Evolutionary conservation across 2,888 invertebrate species (phyloP).

Genomic region (Lepidocyrtinus sp.): DNA sequence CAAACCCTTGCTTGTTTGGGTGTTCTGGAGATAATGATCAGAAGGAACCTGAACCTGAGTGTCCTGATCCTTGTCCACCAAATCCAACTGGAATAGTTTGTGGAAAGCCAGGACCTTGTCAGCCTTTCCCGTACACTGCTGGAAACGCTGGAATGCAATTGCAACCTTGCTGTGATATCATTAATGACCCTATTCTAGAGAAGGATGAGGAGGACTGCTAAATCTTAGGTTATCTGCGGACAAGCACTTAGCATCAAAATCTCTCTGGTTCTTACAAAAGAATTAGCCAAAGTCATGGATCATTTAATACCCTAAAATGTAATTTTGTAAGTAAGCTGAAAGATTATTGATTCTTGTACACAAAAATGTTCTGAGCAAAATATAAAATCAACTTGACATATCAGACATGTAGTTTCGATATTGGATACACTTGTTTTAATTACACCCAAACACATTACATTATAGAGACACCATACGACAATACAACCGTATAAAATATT

Average conservation of each 20-base stretch:
- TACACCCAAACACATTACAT: too few species aligned
- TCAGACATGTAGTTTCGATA: too few species aligned
- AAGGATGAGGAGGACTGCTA: slow-evolving; percentile 43
- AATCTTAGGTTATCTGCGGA: slow-evolving; percentile 16
- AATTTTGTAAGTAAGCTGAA: background rate
- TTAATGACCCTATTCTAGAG: slow-evolving; percentile 43
- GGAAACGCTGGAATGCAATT: slow-evolving; percentile 42
- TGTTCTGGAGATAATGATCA: slow-evolving; percentile 36
- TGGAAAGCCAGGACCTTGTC: slow-evolving; percentile 34
- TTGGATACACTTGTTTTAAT: too few species aligned
- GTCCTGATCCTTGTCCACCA: slow-evolving; percentile 43
- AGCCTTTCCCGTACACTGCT: slow-evolving; percentile 44
- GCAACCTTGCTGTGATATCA: slow-evolving; percentile 47
- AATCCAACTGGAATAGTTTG: background rate
- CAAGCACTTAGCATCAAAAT: slow-evolving; percentile 22
- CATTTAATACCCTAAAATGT: background rate
- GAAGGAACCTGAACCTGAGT: slow-evolving; percentile 26
- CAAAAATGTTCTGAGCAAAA: slow-evolving; percentile 4
- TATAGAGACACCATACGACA: too few species aligned
- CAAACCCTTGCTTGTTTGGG: slow-evolving; percentile 34
- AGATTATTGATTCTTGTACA: slow-evolving; percentile 14
- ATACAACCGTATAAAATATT: too few species aligned
- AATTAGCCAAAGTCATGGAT: background rate
- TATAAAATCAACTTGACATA: too few species aligned
- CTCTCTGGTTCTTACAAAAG: background rate